phyloP scores from a whole-genome alignment of 2,888 invertebrate genomes.

The Leistus spinibarbis region DNA sequence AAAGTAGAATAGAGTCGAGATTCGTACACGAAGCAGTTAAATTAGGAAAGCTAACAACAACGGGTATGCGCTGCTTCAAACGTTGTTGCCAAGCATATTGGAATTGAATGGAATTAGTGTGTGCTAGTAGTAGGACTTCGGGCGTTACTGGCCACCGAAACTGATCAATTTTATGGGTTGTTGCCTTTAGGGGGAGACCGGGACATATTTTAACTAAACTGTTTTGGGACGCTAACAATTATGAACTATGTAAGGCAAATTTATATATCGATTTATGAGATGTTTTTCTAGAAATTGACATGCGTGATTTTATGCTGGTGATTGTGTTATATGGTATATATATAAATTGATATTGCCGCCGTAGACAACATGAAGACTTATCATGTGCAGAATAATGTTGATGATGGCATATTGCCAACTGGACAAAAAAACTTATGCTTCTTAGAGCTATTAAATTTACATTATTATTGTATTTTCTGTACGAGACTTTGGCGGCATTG shows the following conservation, averaged over 20 bases:
- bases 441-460: not conserved
- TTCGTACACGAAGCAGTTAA: conserved; percentile 11
- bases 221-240: too few species aligned
- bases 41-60: conserved; percentile 30
- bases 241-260: too few species aligned
- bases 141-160: conserved; percentile 46
- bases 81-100: not conserved
- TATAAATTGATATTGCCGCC: not conserved
- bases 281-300: not conserved
- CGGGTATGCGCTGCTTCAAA: conserved; percentile 20
- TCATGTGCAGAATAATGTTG: not conserved
- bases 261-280: too few species aligned
- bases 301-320: not conserved
- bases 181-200: conserved; percentile 47
- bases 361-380: not conserved
- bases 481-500: too few species aligned
- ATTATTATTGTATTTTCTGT: too few species aligned
- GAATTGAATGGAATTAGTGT: conserved; percentile 4
- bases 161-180: conserved; percentile 58
- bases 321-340: not conserved
- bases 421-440: not conserved
- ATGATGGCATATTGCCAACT: not conserved
- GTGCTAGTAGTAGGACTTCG: conserved; percentile 30
- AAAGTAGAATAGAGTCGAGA: conserved; percentile 1
- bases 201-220: conserved; percentile 47